Evolutionary conservation across 2,888 invertebrate genomes (phyloP), one percentile per base, ranked within the genome.

Genomic region (Microctonus hyperodae): DNA sequence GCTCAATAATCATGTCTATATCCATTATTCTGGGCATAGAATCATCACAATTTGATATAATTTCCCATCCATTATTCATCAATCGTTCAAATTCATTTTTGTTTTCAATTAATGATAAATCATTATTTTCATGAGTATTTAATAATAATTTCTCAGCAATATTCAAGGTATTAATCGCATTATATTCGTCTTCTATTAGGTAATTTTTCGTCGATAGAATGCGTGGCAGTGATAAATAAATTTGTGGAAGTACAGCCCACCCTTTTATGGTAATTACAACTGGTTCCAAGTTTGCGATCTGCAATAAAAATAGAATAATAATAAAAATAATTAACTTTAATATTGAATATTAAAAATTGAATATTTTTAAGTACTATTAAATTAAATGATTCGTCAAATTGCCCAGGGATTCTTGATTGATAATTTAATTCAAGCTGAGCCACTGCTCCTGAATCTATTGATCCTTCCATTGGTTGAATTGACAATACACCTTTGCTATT

Each of bases 1-100:
- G 85, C 79, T 90, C 90, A 70, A 88, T 86, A 1, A 89, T 87
- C 78, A 90, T 83, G 64, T 89, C 88, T 63, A 90, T 88, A 70
- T 90, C 90, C 80, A 87, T 85, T n/a, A 74, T 71, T 7, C 86
- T 85, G 7, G 90, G 90, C 74, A 83, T 85, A 1, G 74, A 79
- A 67, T 88, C 87, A 85, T 87, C 25, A 51, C 25, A 75, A 44
- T 70, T 69, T 0, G 74, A 69, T 25, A 84, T 73, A 13, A 84
- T 69, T 2, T 74, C 76, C 85, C 85, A 85, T 22, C 74, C 80
- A 28, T 79, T 72, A 9, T 69, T 77, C 69, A 53, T 20, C 10
- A 63, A 25, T 44, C 55, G 22, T 31, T 62, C 35, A 59, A 56
- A 48, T 44, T 56, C 53, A 6, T 35, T 40, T 40, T 28, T 9